phyloP scores from a whole-genome alignment of 2,888 invertebrate species.

The Bimastos eiseni region DNA sequence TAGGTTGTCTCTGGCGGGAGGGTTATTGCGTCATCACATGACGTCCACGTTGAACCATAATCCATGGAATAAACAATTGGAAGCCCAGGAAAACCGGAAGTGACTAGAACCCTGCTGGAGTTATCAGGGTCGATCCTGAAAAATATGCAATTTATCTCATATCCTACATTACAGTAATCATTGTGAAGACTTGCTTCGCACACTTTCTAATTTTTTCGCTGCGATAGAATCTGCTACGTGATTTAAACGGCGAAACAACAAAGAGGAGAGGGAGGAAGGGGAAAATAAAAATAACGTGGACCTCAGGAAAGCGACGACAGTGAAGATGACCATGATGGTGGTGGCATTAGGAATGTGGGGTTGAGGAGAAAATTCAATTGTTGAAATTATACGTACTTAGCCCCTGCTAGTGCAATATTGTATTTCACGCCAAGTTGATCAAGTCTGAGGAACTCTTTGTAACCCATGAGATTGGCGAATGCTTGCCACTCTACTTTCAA shows the following conservation, averaged over 20 bases:
- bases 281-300: too few species aligned
- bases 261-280: too few species aligned
- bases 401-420: conserved; percentile 56
- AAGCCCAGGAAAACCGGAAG: conserved; percentile 33
- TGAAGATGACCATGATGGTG: background rate
- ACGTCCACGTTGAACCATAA: conserved; percentile 24
- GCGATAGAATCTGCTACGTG: too few species aligned
- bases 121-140: background rate
- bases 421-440: conserved; percentile 51
- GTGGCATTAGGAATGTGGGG: background rate
- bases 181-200: background rate
- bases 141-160: background rate
- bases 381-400: conserved; percentile 44
- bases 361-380: background rate
- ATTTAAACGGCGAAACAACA: too few species aligned
- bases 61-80: conserved; percentile 25
- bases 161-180: too few species aligned
- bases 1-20: background rate
- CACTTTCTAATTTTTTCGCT: background rate
- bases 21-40: background rate
- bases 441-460: conserved; percentile 51
- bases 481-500: conserved; percentile 48
- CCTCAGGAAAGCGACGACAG: background rate
- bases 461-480: conserved; percentile 52
- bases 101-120: background rate